These are phyloP conservation scores for Syngnathus scovelli DNA, from an alignment of 2,113 vertebrate genomes.

Conservation along the genomic window DNA sequence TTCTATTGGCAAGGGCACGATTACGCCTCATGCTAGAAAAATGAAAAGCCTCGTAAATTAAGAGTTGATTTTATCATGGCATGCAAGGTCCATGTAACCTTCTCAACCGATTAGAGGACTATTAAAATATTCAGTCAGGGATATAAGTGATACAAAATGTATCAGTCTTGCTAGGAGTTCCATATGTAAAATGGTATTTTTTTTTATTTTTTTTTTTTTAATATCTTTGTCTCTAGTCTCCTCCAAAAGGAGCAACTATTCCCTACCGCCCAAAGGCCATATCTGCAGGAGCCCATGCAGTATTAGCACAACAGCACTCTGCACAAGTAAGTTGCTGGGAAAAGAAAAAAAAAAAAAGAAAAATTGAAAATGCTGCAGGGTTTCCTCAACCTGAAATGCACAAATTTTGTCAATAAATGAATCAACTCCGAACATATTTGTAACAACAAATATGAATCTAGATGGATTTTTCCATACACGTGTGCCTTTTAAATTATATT, in stretches of 20 bases:
- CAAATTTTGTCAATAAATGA: background rate
- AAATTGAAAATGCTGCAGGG: background rate
- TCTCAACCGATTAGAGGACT: slow-evolving; percentile 15
- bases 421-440: background rate
- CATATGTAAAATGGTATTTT: slow-evolving; percentile 9
- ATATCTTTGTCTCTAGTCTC: slow-evolving; percentile 73
- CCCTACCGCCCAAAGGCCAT: slow-evolving; percentile 86
- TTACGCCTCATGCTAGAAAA: background rate
- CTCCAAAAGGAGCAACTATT: slow-evolving; percentile 89
- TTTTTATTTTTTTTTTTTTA: slow-evolving; percentile 17
- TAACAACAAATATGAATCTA: background rate
- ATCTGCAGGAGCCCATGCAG: slow-evolving; percentile 78
- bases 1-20: background rate
- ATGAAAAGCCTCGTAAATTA: slow-evolving; percentile 8
- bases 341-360: background rate
- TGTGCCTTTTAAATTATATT: slow-evolving; percentile 7
- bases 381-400: background rate
- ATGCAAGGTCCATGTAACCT: slow-evolving; percentile 18
- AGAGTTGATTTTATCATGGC: background rate
- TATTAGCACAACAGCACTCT: slow-evolving; percentile 81
- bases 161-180: slow-evolving; percentile 11
- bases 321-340: slow-evolving; percentile 76
- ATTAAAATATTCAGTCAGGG: slow-evolving; percentile 33
- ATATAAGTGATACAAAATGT: slow-evolving; percentile 31
- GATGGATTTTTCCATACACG: background rate